phyloP scores from a whole-genome alignment of 2,888 invertebrate genomes.

The Limnephilus marmoratus region DNA sequence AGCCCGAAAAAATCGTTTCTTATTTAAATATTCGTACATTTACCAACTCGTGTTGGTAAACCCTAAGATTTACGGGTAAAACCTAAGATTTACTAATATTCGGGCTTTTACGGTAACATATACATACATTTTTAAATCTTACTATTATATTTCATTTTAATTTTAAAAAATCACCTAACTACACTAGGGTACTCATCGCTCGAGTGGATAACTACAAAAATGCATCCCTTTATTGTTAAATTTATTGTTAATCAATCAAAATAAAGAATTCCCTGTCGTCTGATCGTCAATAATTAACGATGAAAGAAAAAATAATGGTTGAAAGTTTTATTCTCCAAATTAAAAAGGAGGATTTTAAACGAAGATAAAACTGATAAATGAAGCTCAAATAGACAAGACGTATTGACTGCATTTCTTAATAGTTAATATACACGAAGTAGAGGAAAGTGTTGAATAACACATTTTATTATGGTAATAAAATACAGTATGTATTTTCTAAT shows the following conservation, averaged over 20 bases:
- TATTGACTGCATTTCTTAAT: slow-evolving; percentile 6
- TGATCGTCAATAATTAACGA: background rate
- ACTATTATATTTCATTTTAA: too few species aligned
- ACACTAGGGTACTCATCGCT: too few species aligned
- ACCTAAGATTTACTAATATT: too few species aligned
- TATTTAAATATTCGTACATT: too few species aligned
- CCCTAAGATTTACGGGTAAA: too few species aligned
- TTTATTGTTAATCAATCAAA: background rate
- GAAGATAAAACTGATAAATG: background rate
- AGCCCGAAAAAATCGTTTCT: too few species aligned
- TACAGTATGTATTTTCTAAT: background rate
- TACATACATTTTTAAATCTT: too few species aligned
- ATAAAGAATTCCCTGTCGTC: background rate
- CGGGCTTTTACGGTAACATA: too few species aligned
- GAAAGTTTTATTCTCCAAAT: background rate
- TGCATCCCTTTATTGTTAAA: too few species aligned
- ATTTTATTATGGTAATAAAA: background rate
- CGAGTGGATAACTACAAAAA: too few species aligned
- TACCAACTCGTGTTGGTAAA: too few species aligned
- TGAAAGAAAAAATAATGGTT: background rate
- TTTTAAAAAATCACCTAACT: too few species aligned
- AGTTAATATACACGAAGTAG: background rate
- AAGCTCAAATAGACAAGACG: background rate
- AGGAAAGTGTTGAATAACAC: background rate
- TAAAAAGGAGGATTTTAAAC: background rate